Conservation (phyloP, 30 jellyfish, hydroid and myxozoan species). For the Aurelia aurita region DNA sequence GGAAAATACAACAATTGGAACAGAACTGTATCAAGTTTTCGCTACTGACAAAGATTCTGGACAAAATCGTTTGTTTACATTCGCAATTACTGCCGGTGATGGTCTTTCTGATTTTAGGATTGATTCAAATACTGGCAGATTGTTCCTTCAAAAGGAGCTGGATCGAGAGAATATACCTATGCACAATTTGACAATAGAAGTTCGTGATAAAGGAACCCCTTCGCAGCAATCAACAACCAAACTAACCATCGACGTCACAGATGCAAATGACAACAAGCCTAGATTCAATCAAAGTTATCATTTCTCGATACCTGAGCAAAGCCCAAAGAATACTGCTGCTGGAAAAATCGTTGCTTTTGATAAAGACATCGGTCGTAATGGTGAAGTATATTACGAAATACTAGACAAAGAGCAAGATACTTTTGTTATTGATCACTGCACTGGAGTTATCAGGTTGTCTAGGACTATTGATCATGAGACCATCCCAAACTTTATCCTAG, state of each 20-base stretch:
- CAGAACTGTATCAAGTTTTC: constrained; percentile 15
- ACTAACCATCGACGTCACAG: constrained; percentile 46
- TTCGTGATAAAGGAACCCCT: constrained; percentile 65
- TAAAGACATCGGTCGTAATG: constrained; percentile 72
- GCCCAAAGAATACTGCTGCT: constrained; percentile 40
- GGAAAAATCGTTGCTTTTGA: constrained; percentile 77
- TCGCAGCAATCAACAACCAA: constrained; percentile 26
- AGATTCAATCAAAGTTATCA: constrained; percentile 46
- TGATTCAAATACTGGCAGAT: constrained; percentile 53
- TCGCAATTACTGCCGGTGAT: constrained; percentile 35
- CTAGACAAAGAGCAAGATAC: constrained; percentile 25
- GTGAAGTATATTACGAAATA: constrained; percentile 57
- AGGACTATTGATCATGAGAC: constrained; percentile 53
- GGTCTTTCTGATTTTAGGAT: constrained; percentile 11
- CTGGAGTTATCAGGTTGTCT: constrained; percentile 50
- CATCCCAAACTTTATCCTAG: constrained; percentile 51
- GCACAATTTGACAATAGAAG: constrained; percentile 53
- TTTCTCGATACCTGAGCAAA: constrained; percentile 41
- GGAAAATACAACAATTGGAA: constrained; percentile 63
- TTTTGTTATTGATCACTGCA: constrained; percentile 56
- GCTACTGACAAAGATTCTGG: constrained; percentile 76
- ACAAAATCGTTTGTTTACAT: constrained; percentile 30
- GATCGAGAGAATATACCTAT: constrained; percentile 68
- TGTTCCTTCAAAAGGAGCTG: constrained; percentile 38
- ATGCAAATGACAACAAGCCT: constrained; percentile 84